Evolutionary conservation across 2,797 vertebrate genomes (phyloP).

Genomic region (Centroberyx gerrardi): DNA sequence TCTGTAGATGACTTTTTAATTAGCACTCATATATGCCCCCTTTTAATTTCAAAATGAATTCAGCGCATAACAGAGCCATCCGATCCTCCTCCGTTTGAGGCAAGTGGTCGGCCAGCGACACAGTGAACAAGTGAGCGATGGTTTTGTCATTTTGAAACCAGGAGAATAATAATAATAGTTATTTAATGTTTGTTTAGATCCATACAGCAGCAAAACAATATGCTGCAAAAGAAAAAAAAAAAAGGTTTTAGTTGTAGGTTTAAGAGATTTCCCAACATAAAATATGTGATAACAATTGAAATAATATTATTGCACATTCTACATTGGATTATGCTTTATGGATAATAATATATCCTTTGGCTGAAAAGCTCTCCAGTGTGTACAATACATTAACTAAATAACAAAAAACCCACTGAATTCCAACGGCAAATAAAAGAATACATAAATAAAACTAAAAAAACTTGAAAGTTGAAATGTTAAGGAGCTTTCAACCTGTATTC

Average conservation of each 20-base stretch:
- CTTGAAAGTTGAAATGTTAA: slow-evolving; percentile 21
- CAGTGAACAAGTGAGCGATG: background rate
- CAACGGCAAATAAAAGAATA: background rate
- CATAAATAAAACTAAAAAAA: slow-evolving; percentile 10
- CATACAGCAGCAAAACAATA: background rate
- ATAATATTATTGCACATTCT: too few relatives aligned
- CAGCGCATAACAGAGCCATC: slow-evolving; percentile 27
- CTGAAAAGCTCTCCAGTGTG: too few relatives aligned
- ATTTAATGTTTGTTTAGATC: slow-evolving; percentile 18
- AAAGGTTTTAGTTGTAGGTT: background rate
- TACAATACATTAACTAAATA: too few relatives aligned
- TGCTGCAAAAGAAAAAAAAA: background rate
- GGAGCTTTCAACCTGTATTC: slow-evolving; percentile 20
- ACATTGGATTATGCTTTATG: too few relatives aligned
- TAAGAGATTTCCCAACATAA: background rate
- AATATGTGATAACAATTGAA: too few relatives aligned
- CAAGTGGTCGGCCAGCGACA: slow-evolving; percentile 23
- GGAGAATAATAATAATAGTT: slow-evolving; percentile 4
- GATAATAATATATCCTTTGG: too few relatives aligned
- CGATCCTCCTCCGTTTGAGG: slow-evolving; percentile 21
- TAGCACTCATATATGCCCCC: slow-evolving; percentile 51
- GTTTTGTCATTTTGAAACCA: background rate
- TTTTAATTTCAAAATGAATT: slow-evolving; percentile 58
- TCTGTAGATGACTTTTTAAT: slow-evolving; percentile 72
- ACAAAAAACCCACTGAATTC: background rate